Evolutionary conservation across 2,113 vertebrate genomes (phyloP), one percentile per base, ranked within the genome.

Genomic region (Chaetorhynchus papuensis): DNA sequence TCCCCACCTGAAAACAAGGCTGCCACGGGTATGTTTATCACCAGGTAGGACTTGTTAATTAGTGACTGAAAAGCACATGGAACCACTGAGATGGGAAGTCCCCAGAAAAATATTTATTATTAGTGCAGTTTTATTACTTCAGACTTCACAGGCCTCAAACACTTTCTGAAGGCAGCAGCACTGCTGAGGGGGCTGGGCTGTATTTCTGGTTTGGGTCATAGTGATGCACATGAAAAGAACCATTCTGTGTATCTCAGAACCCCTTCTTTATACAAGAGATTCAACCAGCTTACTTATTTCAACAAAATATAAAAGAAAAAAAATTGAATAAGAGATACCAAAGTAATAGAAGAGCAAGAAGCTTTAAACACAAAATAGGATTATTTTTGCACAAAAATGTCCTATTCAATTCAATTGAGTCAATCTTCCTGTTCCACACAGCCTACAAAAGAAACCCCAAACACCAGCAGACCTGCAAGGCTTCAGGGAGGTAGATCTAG

Each of bases 341-440:
- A 86, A 87, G 88, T 49, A 90, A 86, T 3, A 84, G 71, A 95
- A 93, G 33, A 83, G 64, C 52, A 81, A 84, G 44, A 89, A 86
- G 85, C 52, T 88, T 97, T 96, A 93, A 91, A 89, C 60, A 87
- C 44, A 44, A 81, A 95, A 87, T 70, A 87, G 87, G 87, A 94
- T 92, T 90, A 91, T 94, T 90, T 92, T 83, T 16, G 7, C 52
- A 94, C 71, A 83, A 45, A 80, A 35, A 45, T 56, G 59, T 87
- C 92, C 63, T 68, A 28, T 68, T 93, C 42, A 28, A 35, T 86
- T 92, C 45, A 60, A 61, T 30, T 54, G 52, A 94, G 52, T 49
- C 79, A 83, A 87, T 80, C 78, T 77, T 80, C 64, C 68, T 74
- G 68, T 91, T 88, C 63, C 61, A 83, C 28, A 52, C 14, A 75